phyloP scores from a whole-genome alignment of 2,113 vertebrate species.

The Larimichthys polyactis region DNA sequence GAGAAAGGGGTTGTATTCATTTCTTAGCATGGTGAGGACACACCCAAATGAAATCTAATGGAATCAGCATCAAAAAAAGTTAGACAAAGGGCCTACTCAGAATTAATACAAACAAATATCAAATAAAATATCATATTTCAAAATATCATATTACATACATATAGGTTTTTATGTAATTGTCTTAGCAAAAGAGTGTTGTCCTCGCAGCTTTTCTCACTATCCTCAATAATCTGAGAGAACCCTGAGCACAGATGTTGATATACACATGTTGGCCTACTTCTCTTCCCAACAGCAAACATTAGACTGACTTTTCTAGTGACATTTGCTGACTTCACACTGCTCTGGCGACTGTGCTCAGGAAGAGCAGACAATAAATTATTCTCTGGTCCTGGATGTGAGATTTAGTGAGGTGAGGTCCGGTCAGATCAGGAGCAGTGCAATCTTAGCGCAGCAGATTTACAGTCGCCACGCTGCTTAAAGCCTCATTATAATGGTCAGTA shows the following conservation, averaged over 20 bases:
- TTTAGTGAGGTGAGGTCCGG: constrained; percentile 66
- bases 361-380: constrained; percentile 51
- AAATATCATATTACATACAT: too few relatives aligned
- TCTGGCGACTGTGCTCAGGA: constrained; percentile 23
- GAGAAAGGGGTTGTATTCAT: not conserved
- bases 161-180: not conserved
- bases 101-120: too few relatives aligned
- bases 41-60: not conserved
- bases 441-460: constrained; percentile 73
- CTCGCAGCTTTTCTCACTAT: not conserved
- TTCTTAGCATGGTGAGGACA: not conserved
- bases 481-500: constrained; percentile 70
- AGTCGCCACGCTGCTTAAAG: constrained; percentile 64
- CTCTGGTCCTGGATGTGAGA: constrained; percentile 45
- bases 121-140: too few relatives aligned
- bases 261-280: constrained; percentile 6
- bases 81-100: too few relatives aligned
- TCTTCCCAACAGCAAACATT: constrained; percentile 11
- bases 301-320: not conserved
- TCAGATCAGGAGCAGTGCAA: constrained; percentile 57
- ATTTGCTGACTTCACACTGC: constrained; percentile 45
- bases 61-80: not conserved
- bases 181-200: not conserved
- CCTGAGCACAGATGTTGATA: not conserved
- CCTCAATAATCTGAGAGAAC: not conserved